Base-by-base conservation (phyloP, 2,888 invertebrate genomes). In the Ormyrus pomaceus region DNA sequence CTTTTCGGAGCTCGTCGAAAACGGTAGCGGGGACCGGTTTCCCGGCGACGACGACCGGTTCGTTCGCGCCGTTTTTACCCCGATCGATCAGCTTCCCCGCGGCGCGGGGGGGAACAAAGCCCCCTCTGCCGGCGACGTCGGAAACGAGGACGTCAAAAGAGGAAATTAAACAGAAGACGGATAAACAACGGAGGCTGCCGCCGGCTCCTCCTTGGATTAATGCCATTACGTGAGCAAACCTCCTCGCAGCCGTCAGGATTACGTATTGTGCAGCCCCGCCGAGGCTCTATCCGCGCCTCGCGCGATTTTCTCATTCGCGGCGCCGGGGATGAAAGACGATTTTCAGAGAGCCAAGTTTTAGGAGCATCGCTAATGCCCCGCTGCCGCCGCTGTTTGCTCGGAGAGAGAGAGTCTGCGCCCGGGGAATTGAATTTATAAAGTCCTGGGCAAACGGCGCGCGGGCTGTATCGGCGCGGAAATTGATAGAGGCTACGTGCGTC, bases 91-190 rank as follows among this genome's bases (percentile, higher is more conserved):
- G 34, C 34, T 34, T 4, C 34, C 34, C 34, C 34, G 19, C 34
- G 7, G 5, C 46, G 5, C 1, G 8, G n/a, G 45, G 2, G 46
- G 10, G 8, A 3, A 8, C 69, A 46, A 46, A n/a, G n/a, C 5
- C 55, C 34, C 7, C n/a, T 10, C 8, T 45, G 56, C 48, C n/a
- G 19, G 11, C 7, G 34, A 11, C 48, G 71, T 69, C 82, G 88
- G 88, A 89, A 89, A 88, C 87, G 86, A 85, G 83, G 77, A 83
- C 84, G 88, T 87, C 88, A 86, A 84, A 86, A 84, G 85, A 86
- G 89, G 89, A 89, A 89, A 89, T 89, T 88, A 88, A 89, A 88
- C 86, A 84, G 86, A 88, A 88, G 87, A 87, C 85, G 88, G 88
- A 89, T 89, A 88, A 89, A 88, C 88, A 87, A 81, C 69, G 80